Conservation (phyloP, 2,797 vertebrate genomes). For the Denticeps clupeoides region DNA sequence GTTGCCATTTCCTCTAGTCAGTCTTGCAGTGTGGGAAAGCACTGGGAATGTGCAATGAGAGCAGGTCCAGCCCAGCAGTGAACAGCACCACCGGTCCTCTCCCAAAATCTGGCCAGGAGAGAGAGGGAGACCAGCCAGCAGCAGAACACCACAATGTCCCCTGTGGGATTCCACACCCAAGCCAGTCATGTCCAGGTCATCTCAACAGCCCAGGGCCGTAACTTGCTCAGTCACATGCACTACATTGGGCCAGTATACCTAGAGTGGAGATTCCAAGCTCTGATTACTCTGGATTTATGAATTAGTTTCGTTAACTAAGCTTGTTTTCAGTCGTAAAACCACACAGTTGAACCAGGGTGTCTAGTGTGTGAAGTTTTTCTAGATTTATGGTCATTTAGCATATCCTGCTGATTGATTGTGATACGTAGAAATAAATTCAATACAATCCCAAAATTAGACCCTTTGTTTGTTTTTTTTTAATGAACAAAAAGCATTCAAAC, state of each 20-base stretch:
- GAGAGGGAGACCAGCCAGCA: background rate
- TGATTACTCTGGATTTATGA: background rate
- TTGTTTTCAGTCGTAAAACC: too few species aligned
- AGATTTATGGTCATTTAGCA: too few species aligned
- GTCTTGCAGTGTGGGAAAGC: conserved; percentile 5
- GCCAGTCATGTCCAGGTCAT: background rate
- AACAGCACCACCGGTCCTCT: background rate
- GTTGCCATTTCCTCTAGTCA: conserved; percentile 25
- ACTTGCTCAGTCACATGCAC: background rate
- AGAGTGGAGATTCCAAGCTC: background rate
- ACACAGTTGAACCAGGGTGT: too few species aligned
- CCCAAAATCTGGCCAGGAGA: background rate
- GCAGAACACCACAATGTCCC: background rate
- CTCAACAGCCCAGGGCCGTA: background rate
- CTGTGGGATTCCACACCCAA: background rate
- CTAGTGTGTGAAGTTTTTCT: too few species aligned
- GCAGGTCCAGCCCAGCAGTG: background rate
- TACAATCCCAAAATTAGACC: too few species aligned
- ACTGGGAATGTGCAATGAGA: background rate
- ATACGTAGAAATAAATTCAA: too few species aligned
- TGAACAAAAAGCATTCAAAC: too few species aligned
- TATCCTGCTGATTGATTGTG: too few species aligned
- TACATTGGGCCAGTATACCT: background rate
- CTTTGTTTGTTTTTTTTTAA: too few species aligned
- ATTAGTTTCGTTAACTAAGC: background rate